Base-by-base conservation (phyloP, 2,888 invertebrate species). In the Lasioglossum pauxillum region DNA sequence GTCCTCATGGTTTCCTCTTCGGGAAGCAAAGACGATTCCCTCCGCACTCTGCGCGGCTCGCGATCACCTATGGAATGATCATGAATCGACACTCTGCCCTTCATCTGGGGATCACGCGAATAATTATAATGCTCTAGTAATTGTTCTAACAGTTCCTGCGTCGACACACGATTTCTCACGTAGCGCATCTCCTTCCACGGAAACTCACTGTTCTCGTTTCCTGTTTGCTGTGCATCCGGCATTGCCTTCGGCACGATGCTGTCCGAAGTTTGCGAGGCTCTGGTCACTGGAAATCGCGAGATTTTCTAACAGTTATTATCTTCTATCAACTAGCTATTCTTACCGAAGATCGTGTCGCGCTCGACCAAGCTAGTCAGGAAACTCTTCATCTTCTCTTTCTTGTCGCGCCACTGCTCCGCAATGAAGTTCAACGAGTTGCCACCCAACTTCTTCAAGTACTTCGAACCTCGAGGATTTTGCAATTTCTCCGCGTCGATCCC, bases 11-110 rank as follows among this genome's bases (percentile, higher is more conserved):
- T 82, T 35, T 85, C 82, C 16, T 82, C 41, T 10, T 74, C 78
- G 14, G 78, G 75, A n/a, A 73, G 19, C 12, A 69, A 8, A 4
- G 19, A 5, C 14, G n/a, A n/a, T 1, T 14, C 16, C 49, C 14
- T 79, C 27, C 77, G 57, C n/a, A 89, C 84, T 27, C 76, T 81
- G 60, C 76, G 81, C 5, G 90, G 91, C 7, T 78, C 85, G 12
- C 60, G 53, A n/a, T 80, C 75, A 2, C 87, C 88, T n/a, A 90
- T 74, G 78, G 88, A 71, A 83, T 87, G 87, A 73, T 71, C 69
- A 12, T 82, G 86, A 5, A 41, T 77, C 74, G 60, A 90, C 72
- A 80, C 74, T 41, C 67, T 78, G 3, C 64, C 41, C 23, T 75
- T 71, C 5, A 83, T 67, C 38, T 46, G 14, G 0, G 41, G 23